Evolutionary conservation across 1,140 invertebrate species (phyloP), one percentile per base, ranked within the genome.

Genomic region (Pseudoatta argentina): DNA sequence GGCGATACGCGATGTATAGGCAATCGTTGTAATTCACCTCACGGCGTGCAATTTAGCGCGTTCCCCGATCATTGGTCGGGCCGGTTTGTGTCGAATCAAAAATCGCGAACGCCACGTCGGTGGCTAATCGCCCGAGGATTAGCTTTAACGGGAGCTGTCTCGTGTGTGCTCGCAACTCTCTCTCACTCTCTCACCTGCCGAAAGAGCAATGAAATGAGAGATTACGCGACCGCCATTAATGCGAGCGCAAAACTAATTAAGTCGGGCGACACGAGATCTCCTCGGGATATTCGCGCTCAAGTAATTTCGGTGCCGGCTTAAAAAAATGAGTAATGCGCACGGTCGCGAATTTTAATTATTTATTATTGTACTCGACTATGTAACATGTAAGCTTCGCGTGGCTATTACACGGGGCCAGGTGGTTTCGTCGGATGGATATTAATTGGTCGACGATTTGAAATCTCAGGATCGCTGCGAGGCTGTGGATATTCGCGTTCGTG

Each of bases 181-280:
- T 64, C 48, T 53, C 53, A 0, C 24, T 57, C 66, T 69, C 12
- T 79, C 91, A 93, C 89, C 90, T 92, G 92, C 93, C 92, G 89
- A 91, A 93, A 89, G 91, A 34, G 88, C 90, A 92, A 92, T 93
- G 89, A 92, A 88, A 91, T 81, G 88, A 53, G 66, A 81, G 71
- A 88, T 87, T 87, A 89, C 77, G 76, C 81, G 66, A 76, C 73
- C 78, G 82, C 71, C 90, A 91, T 94, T 94, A 93, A 93, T 93
- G 91, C 91, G 88, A 16, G 89, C 87, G 82, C 66, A 64, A 86
- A 93, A 94, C 93, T 93, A 93, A 94, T 95, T 94, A 95, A 92
- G 91, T 91, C 91, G 90, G 66, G 71, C 88, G 93, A 93, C 92
- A 93, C 87, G 86, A 82, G 90, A 93, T 86, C 90, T 93, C 92